Evolutionary conservation across 2,888 invertebrate species (phyloP).

Genomic region (Drosophila picticornis): DNA sequence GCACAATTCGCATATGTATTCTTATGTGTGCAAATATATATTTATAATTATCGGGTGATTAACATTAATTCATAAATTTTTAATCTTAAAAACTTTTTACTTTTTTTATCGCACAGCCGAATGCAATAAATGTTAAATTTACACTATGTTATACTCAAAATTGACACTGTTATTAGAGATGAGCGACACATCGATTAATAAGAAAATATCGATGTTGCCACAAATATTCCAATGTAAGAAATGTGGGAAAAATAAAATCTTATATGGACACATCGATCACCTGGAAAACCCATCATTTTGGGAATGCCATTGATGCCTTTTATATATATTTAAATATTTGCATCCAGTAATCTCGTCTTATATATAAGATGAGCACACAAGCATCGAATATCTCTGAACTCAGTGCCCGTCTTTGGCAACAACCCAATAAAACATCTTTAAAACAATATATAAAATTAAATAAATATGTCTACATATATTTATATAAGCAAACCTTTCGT

Average conservation of each 20-base stretch:
- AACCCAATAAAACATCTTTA: neutral
- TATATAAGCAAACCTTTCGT: neutral
- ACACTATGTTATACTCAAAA: constrained; percentile 45
- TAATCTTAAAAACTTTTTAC: constrained; percentile 8
- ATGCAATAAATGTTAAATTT: constrained; percentile 45
- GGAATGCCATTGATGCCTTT: neutral
- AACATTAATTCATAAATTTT: constrained; percentile 22
- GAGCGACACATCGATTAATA: constrained; percentile 16
- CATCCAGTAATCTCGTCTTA: neutral
- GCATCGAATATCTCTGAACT: neutral
- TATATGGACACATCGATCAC: constrained; percentile 16
- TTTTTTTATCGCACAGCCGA: constrained; percentile 45
- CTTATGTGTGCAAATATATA: constrained; percentile 2
- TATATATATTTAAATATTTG: neutral
- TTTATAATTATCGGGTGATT: constrained; percentile 7
- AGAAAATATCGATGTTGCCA: constrained; percentile 1
- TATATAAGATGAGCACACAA: neutral
- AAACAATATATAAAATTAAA: neutral
- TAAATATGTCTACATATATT: neutral
- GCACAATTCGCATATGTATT: constrained; percentile 10
- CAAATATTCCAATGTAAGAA: neutral
- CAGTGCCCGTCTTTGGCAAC: neutral
- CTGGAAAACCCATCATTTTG: neutral
- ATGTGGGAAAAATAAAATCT: neutral
- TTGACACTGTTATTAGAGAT: constrained; percentile 26